Evolutionary conservation across 2,888 invertebrate species (phyloP).

Genomic region (Orgyia antiqua): DNA sequence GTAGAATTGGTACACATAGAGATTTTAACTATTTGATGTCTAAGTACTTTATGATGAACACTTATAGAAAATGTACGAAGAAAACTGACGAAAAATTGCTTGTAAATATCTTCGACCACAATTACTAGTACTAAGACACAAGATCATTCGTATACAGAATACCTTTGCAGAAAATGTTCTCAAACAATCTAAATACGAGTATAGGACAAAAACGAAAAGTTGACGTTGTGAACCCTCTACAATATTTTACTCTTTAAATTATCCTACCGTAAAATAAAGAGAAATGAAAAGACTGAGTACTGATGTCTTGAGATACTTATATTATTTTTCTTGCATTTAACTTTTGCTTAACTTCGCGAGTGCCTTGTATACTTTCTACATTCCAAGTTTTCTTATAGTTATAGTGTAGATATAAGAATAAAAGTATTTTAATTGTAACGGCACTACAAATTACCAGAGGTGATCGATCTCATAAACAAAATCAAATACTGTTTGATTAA

Average conservation of each 20-base stretch:
- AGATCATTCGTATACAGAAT: too few species aligned
- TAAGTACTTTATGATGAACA: too few species aligned
- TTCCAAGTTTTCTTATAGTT: constrained; percentile 22
- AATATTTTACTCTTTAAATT: constrained; percentile 7
- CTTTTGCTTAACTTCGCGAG: constrained; percentile 9
- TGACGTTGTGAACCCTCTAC: not conserved
- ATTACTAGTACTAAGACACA: too few species aligned
- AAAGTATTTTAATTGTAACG: constrained; percentile 21
- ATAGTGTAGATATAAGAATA: constrained; percentile 16
- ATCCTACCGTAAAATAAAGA: constrained; percentile 19
- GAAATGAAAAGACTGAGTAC: constrained; percentile 57
- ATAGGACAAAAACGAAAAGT: too few species aligned
- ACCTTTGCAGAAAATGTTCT: too few species aligned
- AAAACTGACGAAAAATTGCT: too few species aligned
- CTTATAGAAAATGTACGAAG: too few species aligned
- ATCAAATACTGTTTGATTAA: constrained; percentile 21
- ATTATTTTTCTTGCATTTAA: constrained; percentile 27
- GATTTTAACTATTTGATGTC: too few species aligned
- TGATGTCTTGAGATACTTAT: constrained; percentile 33
- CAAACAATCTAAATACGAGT: too few species aligned
- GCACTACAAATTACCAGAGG: constrained; percentile 33
- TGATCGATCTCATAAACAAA: constrained; percentile 40
- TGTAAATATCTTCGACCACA: too few species aligned
- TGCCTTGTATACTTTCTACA: constrained; percentile 32
- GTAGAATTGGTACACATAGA: too few species aligned